A percentile compares a stretch with the other conserved stretches of the same genome.
phyloP scores from a whole-genome alignment of 1,140 invertebrate species.

The Lordiphosa clarofinis region DNA sequence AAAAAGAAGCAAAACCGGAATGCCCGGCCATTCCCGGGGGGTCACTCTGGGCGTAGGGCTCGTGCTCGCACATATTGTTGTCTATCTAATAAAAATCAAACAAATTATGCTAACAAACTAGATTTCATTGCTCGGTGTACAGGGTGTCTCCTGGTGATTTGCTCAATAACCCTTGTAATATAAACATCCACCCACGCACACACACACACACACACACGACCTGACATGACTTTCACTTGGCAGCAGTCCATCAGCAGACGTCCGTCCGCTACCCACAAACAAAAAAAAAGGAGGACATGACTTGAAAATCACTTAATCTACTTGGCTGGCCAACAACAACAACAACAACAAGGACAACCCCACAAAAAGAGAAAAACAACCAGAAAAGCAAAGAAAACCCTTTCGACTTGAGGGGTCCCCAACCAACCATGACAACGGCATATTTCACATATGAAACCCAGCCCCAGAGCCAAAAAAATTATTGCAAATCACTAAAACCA shows the following conservation, averaged over 20 bases:
- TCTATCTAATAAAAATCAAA: constrained; percentile 76
- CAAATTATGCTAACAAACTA: constrained; percentile 78
- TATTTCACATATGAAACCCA: constrained; percentile 62
- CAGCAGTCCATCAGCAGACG: constrained; percentile 65
- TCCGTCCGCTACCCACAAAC: not conserved
- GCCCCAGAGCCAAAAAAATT: constrained; percentile 32
- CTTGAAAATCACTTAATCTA: constrained; percentile 77
- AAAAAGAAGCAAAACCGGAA: constrained; percentile 19
- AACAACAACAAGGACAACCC: constrained; percentile 10
- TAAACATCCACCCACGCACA: constrained; percentile 28
- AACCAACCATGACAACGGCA: constrained; percentile 76
- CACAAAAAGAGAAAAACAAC: constrained; percentile 6
- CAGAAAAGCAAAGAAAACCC: constrained; percentile 27
- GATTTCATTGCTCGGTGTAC: constrained; percentile 54
- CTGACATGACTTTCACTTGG: constrained; percentile 72
- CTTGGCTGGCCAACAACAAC: constrained; percentile 39
- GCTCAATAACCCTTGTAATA: constrained; percentile 79
- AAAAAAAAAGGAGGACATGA: constrained; percentile 53
- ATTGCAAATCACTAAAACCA: constrained; percentile 79
- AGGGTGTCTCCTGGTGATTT: constrained; percentile 61
- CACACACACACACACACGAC: constrained; percentile 19
- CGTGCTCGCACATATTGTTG: constrained; percentile 39
- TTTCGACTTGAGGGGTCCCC: constrained; percentile 33
- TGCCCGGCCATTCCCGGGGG: not conserved
- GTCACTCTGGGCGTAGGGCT: constrained; percentile 7